phyloP scores from a whole-genome alignment of 2,797 vertebrate genomes.

The Xenentodon cancila region DNA sequence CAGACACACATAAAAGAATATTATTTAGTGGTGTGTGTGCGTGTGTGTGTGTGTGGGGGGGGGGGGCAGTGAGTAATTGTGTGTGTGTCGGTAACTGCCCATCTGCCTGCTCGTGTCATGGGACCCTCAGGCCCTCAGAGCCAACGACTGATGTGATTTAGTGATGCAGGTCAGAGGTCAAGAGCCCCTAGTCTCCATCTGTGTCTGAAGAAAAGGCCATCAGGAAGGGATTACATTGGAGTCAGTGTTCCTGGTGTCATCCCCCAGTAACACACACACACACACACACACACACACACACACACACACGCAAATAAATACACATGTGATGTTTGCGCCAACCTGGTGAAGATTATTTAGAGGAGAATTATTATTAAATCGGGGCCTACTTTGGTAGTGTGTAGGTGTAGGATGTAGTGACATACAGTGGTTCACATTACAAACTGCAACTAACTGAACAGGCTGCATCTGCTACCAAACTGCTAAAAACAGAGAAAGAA shows the following conservation, averaged over 20 bases:
- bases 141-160: conserved; percentile 75
- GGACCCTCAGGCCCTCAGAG: conserved; percentile 49
- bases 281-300: conserved; percentile 27
- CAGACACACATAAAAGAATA: conserved; percentile 58
- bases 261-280: conserved; percentile 29
- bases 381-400: neutral
- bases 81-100: conserved; percentile 44
- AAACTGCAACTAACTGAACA: too few species aligned
- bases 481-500: too few species aligned
- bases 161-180: conserved; percentile 74
- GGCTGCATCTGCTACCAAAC: neutral
- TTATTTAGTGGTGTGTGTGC: conserved; percentile 50
- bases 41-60: conserved; percentile 7
- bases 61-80: conserved; percentile 4
- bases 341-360: too few species aligned
- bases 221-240: conserved; percentile 73
- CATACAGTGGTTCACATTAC: neutral
- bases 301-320: conserved; percentile 25
- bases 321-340: neutral
- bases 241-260: conserved; percentile 68
- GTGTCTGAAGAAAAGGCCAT: conserved; percentile 74
- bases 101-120: conserved; percentile 63
- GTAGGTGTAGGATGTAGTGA: neutral
- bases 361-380: too few species aligned
- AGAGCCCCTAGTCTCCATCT: conserved; percentile 78